phyloP scores from a whole-genome alignment of 2,113 vertebrate species.

The Brachionichthys hirsutus region DNA sequence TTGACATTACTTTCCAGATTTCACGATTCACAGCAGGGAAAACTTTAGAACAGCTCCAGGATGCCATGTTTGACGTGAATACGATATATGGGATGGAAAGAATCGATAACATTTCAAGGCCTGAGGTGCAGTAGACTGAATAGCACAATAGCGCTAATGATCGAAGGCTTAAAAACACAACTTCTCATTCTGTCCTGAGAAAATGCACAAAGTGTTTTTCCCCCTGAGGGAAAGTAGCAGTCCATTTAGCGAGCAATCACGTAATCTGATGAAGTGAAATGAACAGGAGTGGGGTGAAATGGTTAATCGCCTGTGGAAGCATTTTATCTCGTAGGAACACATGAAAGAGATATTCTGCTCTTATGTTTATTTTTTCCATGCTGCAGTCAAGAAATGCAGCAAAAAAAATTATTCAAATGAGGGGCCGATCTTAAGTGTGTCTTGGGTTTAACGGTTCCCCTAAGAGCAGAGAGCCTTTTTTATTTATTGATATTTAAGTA shows the following conservation, averaged over 20 bases:
- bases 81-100: constrained; percentile 16
- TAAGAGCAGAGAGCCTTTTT: no score
- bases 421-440: no score
- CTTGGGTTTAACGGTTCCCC: no score
- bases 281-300: constrained; percentile 53
- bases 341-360: constrained; percentile 64
- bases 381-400: no score
- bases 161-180: constrained; percentile 37
- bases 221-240: constrained; percentile 23
- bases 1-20: constrained; percentile 1
- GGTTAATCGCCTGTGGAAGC: constrained; percentile 60
- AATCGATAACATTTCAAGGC: constrained; percentile 25
- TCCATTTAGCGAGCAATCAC: constrained; percentile 62
- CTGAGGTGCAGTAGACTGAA: not conserved
- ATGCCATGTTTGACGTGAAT: constrained; percentile 11
- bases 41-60: constrained; percentile 20
- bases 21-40: constrained; percentile 9
- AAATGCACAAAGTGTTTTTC: constrained; percentile 44
- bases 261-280: constrained; percentile 65
- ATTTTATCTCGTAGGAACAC: constrained; percentile 62
- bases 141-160: not conserved
- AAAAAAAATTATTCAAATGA: no score
- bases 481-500: no score
- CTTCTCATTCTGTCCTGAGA: constrained; percentile 44
- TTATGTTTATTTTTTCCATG: no score